Conservation (phyloP, 2,113 vertebrate genomes). For the Bucco capensis region DNA sequence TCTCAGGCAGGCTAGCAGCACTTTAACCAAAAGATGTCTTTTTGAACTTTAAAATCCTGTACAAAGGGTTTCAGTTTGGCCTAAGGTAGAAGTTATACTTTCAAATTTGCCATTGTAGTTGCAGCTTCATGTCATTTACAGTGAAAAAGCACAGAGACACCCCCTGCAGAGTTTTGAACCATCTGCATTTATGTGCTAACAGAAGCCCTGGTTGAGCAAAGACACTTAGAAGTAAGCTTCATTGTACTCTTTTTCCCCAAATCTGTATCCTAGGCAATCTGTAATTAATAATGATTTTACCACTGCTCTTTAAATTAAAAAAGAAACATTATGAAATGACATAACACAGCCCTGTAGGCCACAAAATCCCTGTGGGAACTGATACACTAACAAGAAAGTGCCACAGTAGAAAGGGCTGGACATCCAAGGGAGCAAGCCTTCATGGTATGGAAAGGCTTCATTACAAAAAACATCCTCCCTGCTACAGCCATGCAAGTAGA, state of each 20-base stretch:
- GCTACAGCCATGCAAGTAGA: neutral
- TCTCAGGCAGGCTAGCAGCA: neutral
- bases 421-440: neutral
- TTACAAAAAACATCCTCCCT: neutral
- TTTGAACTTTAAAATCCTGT: constrained; percentile 23
- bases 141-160: neutral
- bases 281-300: neutral
- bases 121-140: neutral
- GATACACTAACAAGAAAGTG: neutral
- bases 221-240: neutral
- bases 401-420: neutral
- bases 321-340: neutral
- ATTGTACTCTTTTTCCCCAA: neutral
- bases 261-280: neutral
- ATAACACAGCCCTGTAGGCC: neutral
- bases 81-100: constrained; percentile 34
- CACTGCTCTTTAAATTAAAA: neutral
- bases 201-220: constrained; percentile 54
- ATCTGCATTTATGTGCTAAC: constrained; percentile 11
- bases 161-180: constrained; percentile 15
- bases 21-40: neutral
- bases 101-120: constrained; percentile 33
- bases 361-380: neutral
- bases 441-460: neutral
- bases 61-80: constrained; percentile 59